phyloP scores from a whole-genome alignment of 2,113 vertebrate genomes.

The Campylomormyrus numenius region DNA sequence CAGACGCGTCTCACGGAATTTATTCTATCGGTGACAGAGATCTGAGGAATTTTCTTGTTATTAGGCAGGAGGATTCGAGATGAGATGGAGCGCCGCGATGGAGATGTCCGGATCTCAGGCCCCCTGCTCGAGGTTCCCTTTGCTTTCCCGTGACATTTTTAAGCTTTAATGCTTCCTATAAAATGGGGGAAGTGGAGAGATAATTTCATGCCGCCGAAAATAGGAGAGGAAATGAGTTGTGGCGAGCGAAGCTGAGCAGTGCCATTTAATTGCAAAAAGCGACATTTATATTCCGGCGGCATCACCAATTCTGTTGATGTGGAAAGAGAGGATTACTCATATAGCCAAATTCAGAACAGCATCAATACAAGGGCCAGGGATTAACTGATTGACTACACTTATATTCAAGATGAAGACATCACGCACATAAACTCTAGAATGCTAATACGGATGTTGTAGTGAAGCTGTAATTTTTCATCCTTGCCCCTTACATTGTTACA shows the following conservation, averaged over 20 bases:
- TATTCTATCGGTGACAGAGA: background rate
- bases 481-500: background rate
- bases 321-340: conserved; percentile 10
- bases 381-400: conserved; percentile 9
- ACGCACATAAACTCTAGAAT: background rate
- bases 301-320: background rate
- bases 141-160: background rate
- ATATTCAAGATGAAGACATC: conserved; percentile 9
- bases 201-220: conserved; percentile 9
- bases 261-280: background rate
- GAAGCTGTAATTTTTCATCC: background rate
- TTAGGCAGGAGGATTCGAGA: background rate
- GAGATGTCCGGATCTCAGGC: background rate
- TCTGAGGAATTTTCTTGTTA: background rate
- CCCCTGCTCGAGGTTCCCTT: background rate
- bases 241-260: background rate
- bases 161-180: conserved; percentile 2
- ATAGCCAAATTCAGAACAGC: background rate
- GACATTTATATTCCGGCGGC: background rate
- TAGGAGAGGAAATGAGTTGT: background rate
- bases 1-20: background rate
- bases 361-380: background rate
- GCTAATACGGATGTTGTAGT: background rate
- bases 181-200: background rate
- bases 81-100: background rate